Conservation (phyloP, 2,113 vertebrate species). For the Rhinolophus ferrumequinum region DNA sequence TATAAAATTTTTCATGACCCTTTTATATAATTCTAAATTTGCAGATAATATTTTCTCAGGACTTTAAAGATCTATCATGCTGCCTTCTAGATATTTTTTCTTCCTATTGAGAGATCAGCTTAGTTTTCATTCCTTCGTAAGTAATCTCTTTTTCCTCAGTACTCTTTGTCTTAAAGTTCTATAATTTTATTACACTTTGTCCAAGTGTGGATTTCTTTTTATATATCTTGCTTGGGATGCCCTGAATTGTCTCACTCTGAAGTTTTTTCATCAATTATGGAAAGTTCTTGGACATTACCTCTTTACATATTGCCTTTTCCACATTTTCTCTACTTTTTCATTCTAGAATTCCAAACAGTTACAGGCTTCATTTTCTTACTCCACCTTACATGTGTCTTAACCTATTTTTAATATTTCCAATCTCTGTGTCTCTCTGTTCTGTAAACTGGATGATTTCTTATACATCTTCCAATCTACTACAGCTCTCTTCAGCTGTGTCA, state of each 20-base stretch:
- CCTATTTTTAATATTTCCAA: neutral
- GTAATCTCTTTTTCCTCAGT: neutral
- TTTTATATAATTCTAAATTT: neutral
- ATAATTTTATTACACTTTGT: neutral
- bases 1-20: neutral
- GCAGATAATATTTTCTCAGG: neutral
- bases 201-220: neutral
- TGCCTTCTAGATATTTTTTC: neutral
- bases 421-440: neutral
- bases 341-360: neutral
- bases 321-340: neutral
- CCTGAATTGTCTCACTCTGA: neutral
- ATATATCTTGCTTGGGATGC: neutral
- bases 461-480: neutral
- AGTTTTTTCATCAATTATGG: neutral
- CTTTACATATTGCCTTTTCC: neutral
- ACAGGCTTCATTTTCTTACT: neutral
- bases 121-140: neutral
- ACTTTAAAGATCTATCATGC: neutral
- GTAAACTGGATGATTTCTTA: neutral
- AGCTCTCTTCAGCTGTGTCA: conserved; percentile 15
- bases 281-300: neutral
- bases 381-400: neutral
- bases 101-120: neutral
- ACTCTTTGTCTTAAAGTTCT: neutral